Evolutionary conservation across 1,140 invertebrate species (phyloP), one percentile per base, ranked within the genome.

Genomic region (Pygmarrhopalites habei): DNA sequence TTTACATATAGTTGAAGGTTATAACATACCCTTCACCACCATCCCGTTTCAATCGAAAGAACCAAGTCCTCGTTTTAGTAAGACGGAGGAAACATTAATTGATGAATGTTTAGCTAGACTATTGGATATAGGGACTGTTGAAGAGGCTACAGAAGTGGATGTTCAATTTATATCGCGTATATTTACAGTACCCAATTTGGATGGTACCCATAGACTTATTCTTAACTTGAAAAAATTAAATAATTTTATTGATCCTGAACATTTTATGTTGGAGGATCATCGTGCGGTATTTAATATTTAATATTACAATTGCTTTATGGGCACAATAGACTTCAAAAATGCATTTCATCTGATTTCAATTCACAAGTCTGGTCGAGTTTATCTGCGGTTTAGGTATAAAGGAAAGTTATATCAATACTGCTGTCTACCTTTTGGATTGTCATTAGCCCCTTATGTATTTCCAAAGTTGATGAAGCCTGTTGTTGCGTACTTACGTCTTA

Each of bases 201-300:
- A 57, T 56, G 62, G 58, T 0, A 32, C 7, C 7, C 32, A 12
- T 15, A 46, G 66, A 19, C 35, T 61, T n/a, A 64, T 64, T 49
- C 21, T 58, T 5, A 64, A 64, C 44, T 51, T 64, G 19, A 64
- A 64, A 28, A 5, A 14, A 32, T 28, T 64, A 25, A 64, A 64
- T 44, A 15, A 39, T 2, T 62, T 43, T 57, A 15, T 66, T 32
- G 7, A 51, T n/a, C n/a, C 21, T 29, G n/a, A 1, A 12, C 19
- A 29, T 44, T 68, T 65, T 56, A 68, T 65, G 55, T 61, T 68
- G 58, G 62, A 68, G 46, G 58, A 59, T 49, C 29, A 19, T 26
- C 28, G 62, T 15, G 28, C 32, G 0, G 62, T 55, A 1, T 23
- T 25, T 25, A 44, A 59, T 30, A 12, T 68, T 2, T 14, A 65